These are phyloP conservation scores for Drosophila ironensis DNA, from an alignment of 1,140 invertebrate genomes.

Conservation along the genomic window DNA sequence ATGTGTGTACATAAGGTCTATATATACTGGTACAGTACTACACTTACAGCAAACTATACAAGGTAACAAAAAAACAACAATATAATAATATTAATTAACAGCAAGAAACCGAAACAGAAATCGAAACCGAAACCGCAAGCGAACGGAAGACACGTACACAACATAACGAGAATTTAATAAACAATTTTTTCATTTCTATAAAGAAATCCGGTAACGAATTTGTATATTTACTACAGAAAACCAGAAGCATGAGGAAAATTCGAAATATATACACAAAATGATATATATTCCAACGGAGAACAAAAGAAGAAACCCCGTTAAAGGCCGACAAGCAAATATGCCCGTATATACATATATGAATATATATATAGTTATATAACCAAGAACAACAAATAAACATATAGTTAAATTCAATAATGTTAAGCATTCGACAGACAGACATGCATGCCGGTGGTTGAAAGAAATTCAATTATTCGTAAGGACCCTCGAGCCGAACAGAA, in stretches of 20 bases:
- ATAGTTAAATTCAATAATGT: conserved; percentile 80
- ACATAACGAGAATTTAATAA: conserved; percentile 74
- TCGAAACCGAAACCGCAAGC: not conserved
- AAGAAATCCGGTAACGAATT: conserved; percentile 77
- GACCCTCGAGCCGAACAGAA: conserved; percentile 47
- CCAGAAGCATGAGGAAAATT: conserved; percentile 11
- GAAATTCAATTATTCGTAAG: conserved; percentile 77
- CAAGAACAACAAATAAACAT: conserved; percentile 79
- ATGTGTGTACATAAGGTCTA: conserved; percentile 65
- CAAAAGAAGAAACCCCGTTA: conserved; percentile 25
- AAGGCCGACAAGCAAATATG: conserved; percentile 55
- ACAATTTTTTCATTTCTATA: conserved; percentile 76
- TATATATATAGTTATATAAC: conserved; percentile 73
- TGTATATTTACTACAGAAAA: conserved; percentile 72
- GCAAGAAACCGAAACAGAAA: conserved; percentile 11
- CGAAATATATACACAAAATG: conserved; percentile 41
- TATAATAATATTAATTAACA: conserved; percentile 29
- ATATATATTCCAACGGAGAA: conserved; percentile 29
- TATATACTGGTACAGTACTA: conserved; percentile 65
- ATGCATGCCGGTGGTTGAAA: conserved; percentile 43
- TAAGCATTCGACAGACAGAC: conserved; percentile 58
- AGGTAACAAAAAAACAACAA: conserved; percentile 63
- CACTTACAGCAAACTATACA: conserved; percentile 79
- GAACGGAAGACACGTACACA: conserved; percentile 46
- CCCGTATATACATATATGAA: conserved; percentile 48